Evolutionary conservation across 2,113 vertebrate genomes (phyloP).

Genomic region (Cyanoderma ruficeps): DNA sequence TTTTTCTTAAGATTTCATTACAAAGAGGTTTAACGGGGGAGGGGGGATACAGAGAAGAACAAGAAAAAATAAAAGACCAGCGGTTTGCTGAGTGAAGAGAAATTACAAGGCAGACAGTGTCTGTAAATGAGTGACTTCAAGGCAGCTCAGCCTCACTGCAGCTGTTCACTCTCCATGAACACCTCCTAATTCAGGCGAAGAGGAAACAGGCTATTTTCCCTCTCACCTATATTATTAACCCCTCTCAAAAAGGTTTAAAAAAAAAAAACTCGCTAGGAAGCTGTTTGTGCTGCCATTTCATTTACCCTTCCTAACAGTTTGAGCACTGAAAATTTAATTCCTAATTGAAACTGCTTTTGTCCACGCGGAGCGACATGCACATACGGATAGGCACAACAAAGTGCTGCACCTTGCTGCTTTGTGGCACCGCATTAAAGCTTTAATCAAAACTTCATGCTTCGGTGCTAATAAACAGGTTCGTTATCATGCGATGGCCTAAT

Average conservation of each 20-base stretch:
- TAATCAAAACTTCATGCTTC: neutral
- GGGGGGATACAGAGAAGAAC: rapidly evolving
- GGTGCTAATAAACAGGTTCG: neutral
- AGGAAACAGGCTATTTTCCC: neutral
- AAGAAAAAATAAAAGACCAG: rapidly evolving
- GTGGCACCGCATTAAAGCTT: neutral
- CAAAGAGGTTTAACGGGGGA: neutral
- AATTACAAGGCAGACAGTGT: neutral
- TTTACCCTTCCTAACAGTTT: neutral
- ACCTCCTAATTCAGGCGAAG: neutral
- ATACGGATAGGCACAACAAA: neutral
- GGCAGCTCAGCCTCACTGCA: neutral
- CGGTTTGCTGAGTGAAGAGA: neutral
- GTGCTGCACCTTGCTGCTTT: neutral
- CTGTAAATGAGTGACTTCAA: neutral
- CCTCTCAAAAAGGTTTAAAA: neutral
- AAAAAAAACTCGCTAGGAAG: neutral
- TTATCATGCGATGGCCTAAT: neutral
- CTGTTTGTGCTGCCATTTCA: neutral
- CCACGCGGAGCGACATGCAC: neutral
- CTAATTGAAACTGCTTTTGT: neutral
- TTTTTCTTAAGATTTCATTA: neutral
- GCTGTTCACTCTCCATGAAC: neutral
- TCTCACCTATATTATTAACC: neutral
- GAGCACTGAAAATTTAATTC: neutral